These are phyloP conservation scores for Nannospalax galili DNA, from an alignment of 2,113 vertebrate species.

Conservation along the genomic window DNA sequence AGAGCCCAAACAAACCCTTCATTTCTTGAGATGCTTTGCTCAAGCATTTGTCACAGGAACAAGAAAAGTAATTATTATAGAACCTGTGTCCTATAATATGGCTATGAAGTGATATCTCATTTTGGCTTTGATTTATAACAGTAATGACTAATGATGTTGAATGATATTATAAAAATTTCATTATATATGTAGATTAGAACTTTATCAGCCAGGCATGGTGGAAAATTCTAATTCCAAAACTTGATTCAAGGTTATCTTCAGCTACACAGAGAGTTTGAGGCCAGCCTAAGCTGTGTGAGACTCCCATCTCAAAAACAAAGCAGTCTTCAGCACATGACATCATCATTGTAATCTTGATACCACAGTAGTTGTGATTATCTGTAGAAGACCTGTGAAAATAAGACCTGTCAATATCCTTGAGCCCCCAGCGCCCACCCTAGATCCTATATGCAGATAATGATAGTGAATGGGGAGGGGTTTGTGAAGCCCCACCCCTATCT, in stretches of 20 bases:
- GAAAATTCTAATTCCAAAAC: too few relatives aligned
- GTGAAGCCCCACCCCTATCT: too few relatives aligned
- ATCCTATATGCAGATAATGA: background rate
- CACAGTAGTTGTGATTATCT: background rate
- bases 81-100: too few relatives aligned
- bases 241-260: background rate
- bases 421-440: too few relatives aligned
- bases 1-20: too few relatives aligned
- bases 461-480: background rate
- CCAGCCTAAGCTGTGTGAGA: background rate
- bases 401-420: background rate
- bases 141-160: background rate
- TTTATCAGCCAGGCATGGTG: too few relatives aligned
- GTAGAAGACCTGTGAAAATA: too few relatives aligned
- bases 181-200: background rate
- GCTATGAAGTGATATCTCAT: background rate
- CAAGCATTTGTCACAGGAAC: too few relatives aligned
- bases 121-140: conserved; percentile 4
- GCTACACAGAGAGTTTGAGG: background rate
- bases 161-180: background rate
- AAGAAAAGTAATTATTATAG: too few relatives aligned
- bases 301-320: background rate
- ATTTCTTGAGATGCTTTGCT: too few relatives aligned
- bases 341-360: too few relatives aligned
- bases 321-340: too few relatives aligned